Conservation (phyloP, 2,113 vertebrate species). For the Sorex araneus region DNA sequence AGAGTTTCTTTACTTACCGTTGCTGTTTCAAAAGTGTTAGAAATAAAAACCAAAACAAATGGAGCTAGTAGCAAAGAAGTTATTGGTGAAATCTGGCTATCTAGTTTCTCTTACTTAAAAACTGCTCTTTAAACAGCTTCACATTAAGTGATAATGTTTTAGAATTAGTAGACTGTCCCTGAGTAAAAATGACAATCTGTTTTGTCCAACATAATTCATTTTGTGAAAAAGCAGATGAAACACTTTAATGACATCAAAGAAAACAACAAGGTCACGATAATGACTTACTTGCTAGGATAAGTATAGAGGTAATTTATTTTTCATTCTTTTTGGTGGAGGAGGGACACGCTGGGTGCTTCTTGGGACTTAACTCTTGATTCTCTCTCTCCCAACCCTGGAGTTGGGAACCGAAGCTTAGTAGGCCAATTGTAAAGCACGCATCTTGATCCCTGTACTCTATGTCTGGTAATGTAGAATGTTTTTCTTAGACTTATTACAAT, state of each 20-base stretch:
- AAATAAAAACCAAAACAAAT: neutral
- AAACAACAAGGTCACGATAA: neutral
- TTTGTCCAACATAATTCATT: neutral
- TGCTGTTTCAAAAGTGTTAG: neutral
- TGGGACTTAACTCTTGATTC: too few species aligned
- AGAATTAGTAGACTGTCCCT: neutral
- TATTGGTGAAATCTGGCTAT: neutral
- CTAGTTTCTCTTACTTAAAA: conserved; percentile 17
- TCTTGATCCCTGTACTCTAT: too few species aligned
- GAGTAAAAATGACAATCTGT: neutral
- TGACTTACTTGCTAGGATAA: neutral
- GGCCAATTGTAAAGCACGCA: too few species aligned
- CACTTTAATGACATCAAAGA: neutral
- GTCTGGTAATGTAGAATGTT: too few species aligned
- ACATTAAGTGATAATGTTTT: conserved; percentile 1
- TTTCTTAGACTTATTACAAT: too few species aligned
- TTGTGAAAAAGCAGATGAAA: neutral
- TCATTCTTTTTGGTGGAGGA: neutral
- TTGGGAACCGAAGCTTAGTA: too few species aligned
- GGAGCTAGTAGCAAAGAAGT: conserved; percentile 8
- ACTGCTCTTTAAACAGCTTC: neutral
- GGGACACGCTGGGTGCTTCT: neutral
- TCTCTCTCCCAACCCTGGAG: too few species aligned
- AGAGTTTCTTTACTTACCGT: too few species aligned
- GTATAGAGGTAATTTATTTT: neutral